Percentiles rank a stretch among this genome's conserved stretches.
Conservation (phyloP, 2,113 vertebrate genomes). For the Dolichallabes microphthalmus region DNA sequence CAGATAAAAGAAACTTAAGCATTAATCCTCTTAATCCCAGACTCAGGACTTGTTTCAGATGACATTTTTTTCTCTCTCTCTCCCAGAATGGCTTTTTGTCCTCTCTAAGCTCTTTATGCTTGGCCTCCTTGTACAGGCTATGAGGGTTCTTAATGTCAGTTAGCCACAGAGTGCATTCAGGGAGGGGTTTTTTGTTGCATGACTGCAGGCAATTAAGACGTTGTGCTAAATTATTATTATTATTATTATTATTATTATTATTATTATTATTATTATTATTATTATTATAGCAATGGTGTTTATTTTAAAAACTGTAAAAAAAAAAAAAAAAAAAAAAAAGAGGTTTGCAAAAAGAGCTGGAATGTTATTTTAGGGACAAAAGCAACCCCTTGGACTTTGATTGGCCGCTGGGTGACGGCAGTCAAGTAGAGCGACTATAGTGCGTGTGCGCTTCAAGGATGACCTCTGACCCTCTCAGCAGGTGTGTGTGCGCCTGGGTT, state of each 20-base stretch:
- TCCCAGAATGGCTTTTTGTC: slow-evolving; percentile 1
- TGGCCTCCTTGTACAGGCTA: slow-evolving; percentile 36
- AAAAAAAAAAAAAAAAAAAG: too few relatives aligned
- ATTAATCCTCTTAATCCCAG: slow-evolving; percentile 50
- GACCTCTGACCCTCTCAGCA: slow-evolving; percentile 72
- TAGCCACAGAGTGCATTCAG: background rate
- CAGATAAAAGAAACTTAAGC: slow-evolving; percentile 50
- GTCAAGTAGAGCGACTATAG: slow-evolving; percentile 39
- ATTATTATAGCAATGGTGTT: too few relatives aligned
- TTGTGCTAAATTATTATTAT: background rate
- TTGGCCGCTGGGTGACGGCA: slow-evolving; percentile 34
- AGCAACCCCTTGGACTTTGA: slow-evolving; percentile 20
- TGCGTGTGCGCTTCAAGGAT: slow-evolving; percentile 44
- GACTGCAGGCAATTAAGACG: slow-evolving; percentile 16
- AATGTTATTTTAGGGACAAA: slow-evolving; percentile 44
- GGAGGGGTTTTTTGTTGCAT: slow-evolving; percentile 5
- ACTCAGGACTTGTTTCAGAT: slow-evolving; percentile 40
- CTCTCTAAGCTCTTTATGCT: slow-evolving; percentile 28
- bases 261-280: too few relatives aligned
- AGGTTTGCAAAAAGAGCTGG: slow-evolving; percentile 30
- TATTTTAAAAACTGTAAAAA: too few relatives aligned
- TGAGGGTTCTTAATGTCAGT: slow-evolving; percentile 30
- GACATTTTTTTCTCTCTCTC: background rate
- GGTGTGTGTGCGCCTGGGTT: slow-evolving; percentile 66
- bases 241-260: too few relatives aligned